Percentiles rank a stretch among this genome's conserved stretches.
Evolutionary conservation across 2,888 invertebrate genomes (phyloP).

Genomic region (Fragum sueziense): DNA sequence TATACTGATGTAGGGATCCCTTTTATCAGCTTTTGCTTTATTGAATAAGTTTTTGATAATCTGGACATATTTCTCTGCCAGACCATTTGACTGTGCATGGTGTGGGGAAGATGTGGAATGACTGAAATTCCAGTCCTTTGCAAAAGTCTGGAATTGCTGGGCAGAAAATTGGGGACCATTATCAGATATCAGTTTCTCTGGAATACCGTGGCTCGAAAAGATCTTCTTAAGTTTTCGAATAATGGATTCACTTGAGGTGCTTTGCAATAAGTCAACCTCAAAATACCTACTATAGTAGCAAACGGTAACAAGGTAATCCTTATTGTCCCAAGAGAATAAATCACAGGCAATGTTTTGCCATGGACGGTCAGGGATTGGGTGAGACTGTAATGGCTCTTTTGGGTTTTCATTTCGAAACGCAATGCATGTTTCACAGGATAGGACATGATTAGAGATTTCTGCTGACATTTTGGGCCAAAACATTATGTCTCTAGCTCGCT

Average conservation of each 20-base stretch:
- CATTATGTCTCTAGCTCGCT: slow-evolving; percentile 46
- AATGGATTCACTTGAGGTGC: slow-evolving; percentile 41
- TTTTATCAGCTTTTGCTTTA: slow-evolving; percentile 37
- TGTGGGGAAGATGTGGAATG: slow-evolving; percentile 47
- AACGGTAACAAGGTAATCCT: slow-evolving; percentile 58
- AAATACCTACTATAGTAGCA: slow-evolving; percentile 59
- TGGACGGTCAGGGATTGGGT: slow-evolving; percentile 44
- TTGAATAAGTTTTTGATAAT: slow-evolving; percentile 55
- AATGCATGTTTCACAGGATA: slow-evolving; percentile 39
- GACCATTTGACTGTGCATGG: slow-evolving; percentile 58
- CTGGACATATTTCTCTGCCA: slow-evolving; percentile 61
- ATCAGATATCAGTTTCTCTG: slow-evolving; percentile 35
- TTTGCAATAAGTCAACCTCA: slow-evolving; percentile 51
- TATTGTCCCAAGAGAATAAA: slow-evolving; percentile 49
- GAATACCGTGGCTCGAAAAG: slow-evolving; percentile 44
- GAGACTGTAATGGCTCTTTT: slow-evolving; percentile 54
- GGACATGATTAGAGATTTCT: slow-evolving; percentile 39
- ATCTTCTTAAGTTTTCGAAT: slow-evolving; percentile 39
- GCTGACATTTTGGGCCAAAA: slow-evolving; percentile 65
- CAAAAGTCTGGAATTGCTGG: slow-evolving; percentile 33
- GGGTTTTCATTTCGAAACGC: slow-evolving; percentile 36
- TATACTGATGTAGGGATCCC: slow-evolving; percentile 37
- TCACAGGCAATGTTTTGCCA: slow-evolving; percentile 59
- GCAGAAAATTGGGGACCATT: slow-evolving; percentile 54
- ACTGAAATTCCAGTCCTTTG: slow-evolving; percentile 47